Evolutionary conservation across 92 coral and sea anemone genomes (phyloP).

Genomic region (Virgularia gustaviana): DNA sequence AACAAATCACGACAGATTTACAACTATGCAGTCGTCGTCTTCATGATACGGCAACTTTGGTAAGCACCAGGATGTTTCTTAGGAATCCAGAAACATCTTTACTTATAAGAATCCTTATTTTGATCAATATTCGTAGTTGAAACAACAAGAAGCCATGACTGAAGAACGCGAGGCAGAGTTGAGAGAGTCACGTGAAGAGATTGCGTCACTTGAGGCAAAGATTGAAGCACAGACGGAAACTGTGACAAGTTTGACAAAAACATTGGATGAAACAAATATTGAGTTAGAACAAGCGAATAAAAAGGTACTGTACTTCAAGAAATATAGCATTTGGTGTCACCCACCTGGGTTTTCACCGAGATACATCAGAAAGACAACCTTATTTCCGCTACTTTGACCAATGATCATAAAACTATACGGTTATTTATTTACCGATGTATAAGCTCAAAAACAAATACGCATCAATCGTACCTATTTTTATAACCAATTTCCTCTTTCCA

Average conservation of each 20-base stretch:
- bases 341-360: too few species aligned
- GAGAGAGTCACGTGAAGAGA: neutral
- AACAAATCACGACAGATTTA: conserved; percentile 87
- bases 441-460: too few species aligned
- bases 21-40: conserved; percentile 75
- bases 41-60: conserved; percentile 81
- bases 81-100: neutral
- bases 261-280: conserved; percentile 45
- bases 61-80: conserved; percentile 7
- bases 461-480: too few species aligned
- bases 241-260: neutral
- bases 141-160: conserved; percentile 17
- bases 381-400: too few species aligned
- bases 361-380: too few species aligned
- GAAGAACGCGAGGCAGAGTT: conserved; percentile 22
- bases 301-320: conserved; percentile 56
- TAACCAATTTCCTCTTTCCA: too few species aligned
- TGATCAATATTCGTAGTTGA: conserved; percentile 7
- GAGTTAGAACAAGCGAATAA: conserved; percentile 82
- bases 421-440: too few species aligned
- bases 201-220: conserved; percentile 22
- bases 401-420: too few species aligned
- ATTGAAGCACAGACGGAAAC: neutral
- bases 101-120: neutral
- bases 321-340: too few species aligned